A percentile compares a stretch with the other conserved stretches of the same genome.
These are phyloP conservation scores for Microctenopoma stevenorrisi DNA, from an alignment of 2,797 vertebrate genomes.

Conservation along the genomic window DNA sequence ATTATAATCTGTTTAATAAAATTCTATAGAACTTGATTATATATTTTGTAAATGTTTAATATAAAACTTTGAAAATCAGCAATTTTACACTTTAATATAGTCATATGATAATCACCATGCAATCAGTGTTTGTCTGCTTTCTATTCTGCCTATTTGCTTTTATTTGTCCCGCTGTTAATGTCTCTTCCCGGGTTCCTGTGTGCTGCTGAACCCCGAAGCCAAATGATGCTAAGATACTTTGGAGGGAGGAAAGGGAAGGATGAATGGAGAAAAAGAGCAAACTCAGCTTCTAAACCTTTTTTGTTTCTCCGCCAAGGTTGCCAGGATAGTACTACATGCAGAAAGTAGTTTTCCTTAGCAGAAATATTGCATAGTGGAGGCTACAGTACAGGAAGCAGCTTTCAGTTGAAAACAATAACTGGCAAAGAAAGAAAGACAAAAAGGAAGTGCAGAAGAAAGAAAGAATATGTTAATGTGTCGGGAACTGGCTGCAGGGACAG, in stretches of 20 bases:
- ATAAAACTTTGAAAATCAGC: too few relatives aligned
- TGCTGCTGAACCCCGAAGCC: slow-evolving; percentile 28
- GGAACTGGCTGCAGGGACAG: slow-evolving; percentile 77
- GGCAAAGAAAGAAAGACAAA: slow-evolving; percentile 8
- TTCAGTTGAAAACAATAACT: slow-evolving; percentile 14
- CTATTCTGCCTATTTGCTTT: neutral
- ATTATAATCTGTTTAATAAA: too few relatives aligned
- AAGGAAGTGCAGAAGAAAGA: slow-evolving; percentile 5
- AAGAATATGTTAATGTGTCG: slow-evolving; percentile 62
- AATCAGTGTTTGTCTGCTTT: neutral
- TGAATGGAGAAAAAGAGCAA: slow-evolving; percentile 11
- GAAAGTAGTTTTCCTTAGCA: slow-evolving; percentile 17
- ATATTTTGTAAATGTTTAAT: too few relatives aligned
- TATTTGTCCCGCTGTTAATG: neutral
- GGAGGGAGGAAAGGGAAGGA: slow-evolving; percentile 12
- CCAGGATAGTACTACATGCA: slow-evolving; percentile 5
- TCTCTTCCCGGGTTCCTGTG: neutral
- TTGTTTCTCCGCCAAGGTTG: slow-evolving; percentile 21
- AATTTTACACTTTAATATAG: neutral
- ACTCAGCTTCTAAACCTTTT: slow-evolving; percentile 37
- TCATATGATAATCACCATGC: neutral
- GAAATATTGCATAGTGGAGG: neutral
- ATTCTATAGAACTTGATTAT: too few relatives aligned
- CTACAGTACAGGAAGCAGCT: neutral
- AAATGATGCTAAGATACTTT: slow-evolving; percentile 30